Evolutionary conservation across 1,140 invertebrate genomes (phyloP).

Genomic region (Caenorhabditis inopinata): DNA sequence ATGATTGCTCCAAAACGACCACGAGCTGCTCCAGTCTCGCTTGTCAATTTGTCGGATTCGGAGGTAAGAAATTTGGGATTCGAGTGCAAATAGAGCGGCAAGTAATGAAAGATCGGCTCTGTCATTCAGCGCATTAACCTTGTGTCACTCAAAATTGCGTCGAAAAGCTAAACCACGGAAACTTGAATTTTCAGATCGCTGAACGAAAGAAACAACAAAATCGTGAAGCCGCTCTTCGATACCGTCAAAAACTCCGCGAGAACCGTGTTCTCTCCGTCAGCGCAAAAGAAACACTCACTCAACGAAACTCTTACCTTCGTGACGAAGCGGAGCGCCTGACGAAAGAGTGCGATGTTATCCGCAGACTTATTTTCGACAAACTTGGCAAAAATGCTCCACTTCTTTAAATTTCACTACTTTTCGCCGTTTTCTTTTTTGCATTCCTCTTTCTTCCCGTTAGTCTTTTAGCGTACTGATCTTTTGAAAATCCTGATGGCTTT

Average conservation of each 20-base stretch:
- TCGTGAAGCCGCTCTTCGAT: constrained; percentile 59
- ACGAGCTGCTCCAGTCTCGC: constrained; percentile 27
- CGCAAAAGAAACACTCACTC: constrained; percentile 49
- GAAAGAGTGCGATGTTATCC: constrained; percentile 56
- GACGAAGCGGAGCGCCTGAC: constrained; percentile 43
- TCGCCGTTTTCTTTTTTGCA: not conserved
- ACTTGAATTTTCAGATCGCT: constrained; percentile 36
- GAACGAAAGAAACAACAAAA: constrained; percentile 63
- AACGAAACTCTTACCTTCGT: constrained; percentile 52
- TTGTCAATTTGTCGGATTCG: constrained; percentile 40
- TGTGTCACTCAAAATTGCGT: too few relatives aligned
- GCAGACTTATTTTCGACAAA: constrained; percentile 48
- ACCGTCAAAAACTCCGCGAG: constrained; percentile 45
- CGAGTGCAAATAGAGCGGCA: not conserved
- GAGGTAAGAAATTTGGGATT: not conserved
- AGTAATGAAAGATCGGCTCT: too few relatives aligned
- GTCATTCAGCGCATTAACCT: too few relatives aligned
- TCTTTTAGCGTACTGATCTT: not conserved
- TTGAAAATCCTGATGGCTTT: not conserved
- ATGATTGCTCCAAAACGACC: not conserved
- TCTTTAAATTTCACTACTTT: not conserved
- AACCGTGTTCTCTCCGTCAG: not conserved
- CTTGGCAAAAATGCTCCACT: constrained; percentile 13
- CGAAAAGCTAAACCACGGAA: not conserved
- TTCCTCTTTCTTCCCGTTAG: not conserved